phyloP scores from a whole-genome alignment of 2,888 invertebrate genomes.

The Synergus japonicus region DNA sequence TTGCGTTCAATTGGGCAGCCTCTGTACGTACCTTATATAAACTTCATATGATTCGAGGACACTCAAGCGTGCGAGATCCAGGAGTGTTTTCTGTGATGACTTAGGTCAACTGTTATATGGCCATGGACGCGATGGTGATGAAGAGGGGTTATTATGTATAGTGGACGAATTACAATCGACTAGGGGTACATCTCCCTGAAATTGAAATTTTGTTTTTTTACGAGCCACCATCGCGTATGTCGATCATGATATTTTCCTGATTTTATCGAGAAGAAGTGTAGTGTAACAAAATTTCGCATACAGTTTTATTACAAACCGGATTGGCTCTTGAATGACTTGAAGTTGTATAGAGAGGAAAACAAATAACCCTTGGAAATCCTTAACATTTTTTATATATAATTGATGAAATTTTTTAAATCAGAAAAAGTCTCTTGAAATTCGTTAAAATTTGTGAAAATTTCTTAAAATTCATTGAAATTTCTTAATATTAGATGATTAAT shows the following conservation, averaged over 20 bases:
- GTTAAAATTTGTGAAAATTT: too few relatives aligned
- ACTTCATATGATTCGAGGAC: constrained; percentile 18
- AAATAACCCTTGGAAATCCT: too few relatives aligned
- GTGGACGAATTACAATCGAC: neutral
- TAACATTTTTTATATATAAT: too few relatives aligned
- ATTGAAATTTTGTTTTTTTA: neutral
- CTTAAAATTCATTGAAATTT: too few relatives aligned
- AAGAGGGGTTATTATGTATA: neutral
- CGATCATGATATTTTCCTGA: neutral
- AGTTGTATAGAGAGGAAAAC: too few relatives aligned
- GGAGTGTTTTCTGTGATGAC: constrained; percentile 20
- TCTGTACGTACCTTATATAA: constrained; percentile 2
- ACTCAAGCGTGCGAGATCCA: constrained; percentile 29
- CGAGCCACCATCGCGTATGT: neutral
- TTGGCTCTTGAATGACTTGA: too few relatives aligned
- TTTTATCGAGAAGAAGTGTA: too few relatives aligned
- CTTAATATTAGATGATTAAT: too few relatives aligned
- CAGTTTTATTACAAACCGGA: too few relatives aligned
- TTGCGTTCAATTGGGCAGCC: constrained; percentile 66
- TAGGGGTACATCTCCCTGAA: neutral
- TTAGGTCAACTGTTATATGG: constrained; percentile 6
- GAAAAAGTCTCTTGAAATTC: too few relatives aligned
- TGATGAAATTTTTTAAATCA: too few relatives aligned
- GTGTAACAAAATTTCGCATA: too few relatives aligned
- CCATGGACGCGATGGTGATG: neutral